Evolutionary conservation across 1,140 invertebrate species (phyloP), one percentile per base, ranked within the genome.

Genomic region (Formica selysi): DNA sequence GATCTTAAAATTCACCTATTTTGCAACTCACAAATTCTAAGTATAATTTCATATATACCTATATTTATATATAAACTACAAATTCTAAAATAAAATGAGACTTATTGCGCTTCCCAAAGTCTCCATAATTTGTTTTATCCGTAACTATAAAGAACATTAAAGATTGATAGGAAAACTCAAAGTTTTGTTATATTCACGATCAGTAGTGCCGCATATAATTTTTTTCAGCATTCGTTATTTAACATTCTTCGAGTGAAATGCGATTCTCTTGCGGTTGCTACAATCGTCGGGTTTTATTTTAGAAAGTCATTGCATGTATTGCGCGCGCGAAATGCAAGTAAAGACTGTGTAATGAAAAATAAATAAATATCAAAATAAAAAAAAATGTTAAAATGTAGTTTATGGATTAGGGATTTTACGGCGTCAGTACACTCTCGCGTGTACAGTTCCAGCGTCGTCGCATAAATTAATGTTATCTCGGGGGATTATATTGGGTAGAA

Each of bases 401-500:
- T 68, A 80, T 76, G 62, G 70, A 41, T 32, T 48, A 71, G 29
- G 54, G 70, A 76, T 68, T 87, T 83, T 76, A 65, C 57, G 59
- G 41, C 76, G 76, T 61, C 29, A 41, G 54, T 59, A 67, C 74
- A 62, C 48, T 87, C 36, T 88, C 86, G 87, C 87, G 87, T 88
- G 87, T 76, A 13, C 48, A 32, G 70, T 87, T 83, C 36, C 62
- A 87, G 10, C 19, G 86, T 36, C 29, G 29, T 61, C 54, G 86
- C 57, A 88, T 87, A 88, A 88, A 88, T 88, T 88, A 88, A 87
- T 71, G 85, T 87, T 87, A 88, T 88, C 87, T 76, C 78, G 70
- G 38, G 54, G 68, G 61, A 80, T 87, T 88, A 76, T 78, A 65
- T 76, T n/a, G 38, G 59, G 73, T 51, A 78, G 81, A 85, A 36